Evolutionary conservation across 2,113 vertebrate species (phyloP), one percentile per base, ranked within the genome.

Genomic region (Amia ocellicauda): DNA sequence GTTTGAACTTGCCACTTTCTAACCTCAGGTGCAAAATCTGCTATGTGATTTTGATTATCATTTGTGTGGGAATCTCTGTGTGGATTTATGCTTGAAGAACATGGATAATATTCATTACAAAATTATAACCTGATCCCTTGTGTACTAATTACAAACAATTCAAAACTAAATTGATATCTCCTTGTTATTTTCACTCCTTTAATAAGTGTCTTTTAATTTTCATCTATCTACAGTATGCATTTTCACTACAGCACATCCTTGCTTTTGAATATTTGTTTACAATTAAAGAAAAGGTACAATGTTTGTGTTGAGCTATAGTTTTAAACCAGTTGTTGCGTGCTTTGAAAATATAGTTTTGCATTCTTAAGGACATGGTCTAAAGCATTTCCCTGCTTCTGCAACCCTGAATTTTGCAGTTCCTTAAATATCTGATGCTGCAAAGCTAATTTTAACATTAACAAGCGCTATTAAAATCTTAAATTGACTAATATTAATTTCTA

Each of bases 121-220:
- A 28, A 26, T 16, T 29, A 53, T 42, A 14, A 55, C 41, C 61
- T 51, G 54, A 68, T 72, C 71, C 75, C 59, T 63, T 49, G 29
- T 59, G 63, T 74, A 64, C 68, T 89, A 86, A 89, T 89, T 89
- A 89, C 85, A 85, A 78, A 78, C 76, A 79, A 74, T 84, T 87
- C 86, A 86, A n/a, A n/a, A 83, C 67, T 74, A 82, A 85, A 79
- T 73, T 71, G 76, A 78, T 82, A 81, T 86, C 83, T 83, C 85
- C 81, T 83, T 50, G 62, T 82, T 84, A 80, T 78, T 84, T 58
- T 60, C 63, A 57, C 52, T 20, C 64, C 17, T 54, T 61, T 68
- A 77, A 69, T n/a, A n/a, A 72, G 73, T 74, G 69, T 61, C 69
- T 68, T 80, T 76, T 72, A 77, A 73, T 79, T 72, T 63, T 59